These are phyloP conservation scores for Trachythela sp. DNA, from an alignment of 64 coral and sea anemone species.

Conservation along the genomic window DNA sequence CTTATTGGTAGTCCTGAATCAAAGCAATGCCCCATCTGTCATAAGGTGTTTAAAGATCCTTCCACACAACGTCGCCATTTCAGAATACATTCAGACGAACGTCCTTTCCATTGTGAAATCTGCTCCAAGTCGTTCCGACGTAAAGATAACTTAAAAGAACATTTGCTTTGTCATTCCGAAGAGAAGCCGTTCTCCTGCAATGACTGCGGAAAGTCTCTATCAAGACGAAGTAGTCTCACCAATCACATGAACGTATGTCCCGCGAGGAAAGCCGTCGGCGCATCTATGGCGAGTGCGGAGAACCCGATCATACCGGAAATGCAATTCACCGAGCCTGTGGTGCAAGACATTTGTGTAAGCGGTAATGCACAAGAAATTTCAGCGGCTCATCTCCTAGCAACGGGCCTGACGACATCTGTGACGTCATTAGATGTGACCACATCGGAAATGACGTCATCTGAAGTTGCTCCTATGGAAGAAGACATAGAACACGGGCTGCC, in stretches of 20 bases:
- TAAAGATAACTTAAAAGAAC: constrained; percentile 14
- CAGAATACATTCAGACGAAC: constrained; percentile 6
- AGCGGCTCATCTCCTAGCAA: background rate
- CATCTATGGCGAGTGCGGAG: background rate
- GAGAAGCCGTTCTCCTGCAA: background rate
- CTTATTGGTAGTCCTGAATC: background rate
- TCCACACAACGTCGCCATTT: constrained; percentile 8
- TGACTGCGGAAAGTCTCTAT: background rate
- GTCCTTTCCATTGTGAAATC: background rate
- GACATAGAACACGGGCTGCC: background rate
- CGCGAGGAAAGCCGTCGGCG: background rate
- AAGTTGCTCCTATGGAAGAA: background rate
- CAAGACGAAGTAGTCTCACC: constrained; percentile 1
- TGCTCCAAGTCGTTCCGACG: constrained; percentile 26
- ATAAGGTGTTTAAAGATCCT: background rate
- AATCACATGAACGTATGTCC: constrained; percentile 2
- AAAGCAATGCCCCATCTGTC: background rate
- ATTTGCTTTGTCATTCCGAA: background rate
- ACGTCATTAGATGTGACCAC: background rate
- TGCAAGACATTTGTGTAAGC: background rate
- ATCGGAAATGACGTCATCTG: background rate
- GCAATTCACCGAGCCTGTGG: background rate
- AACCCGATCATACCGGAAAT: background rate
- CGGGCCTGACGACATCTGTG: background rate
- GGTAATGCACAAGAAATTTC: background rate